These are phyloP conservation scores for Pseudomyrmex sp. DNA, from an alignment of 1,140 invertebrate species.

Conservation along the genomic window DNA sequence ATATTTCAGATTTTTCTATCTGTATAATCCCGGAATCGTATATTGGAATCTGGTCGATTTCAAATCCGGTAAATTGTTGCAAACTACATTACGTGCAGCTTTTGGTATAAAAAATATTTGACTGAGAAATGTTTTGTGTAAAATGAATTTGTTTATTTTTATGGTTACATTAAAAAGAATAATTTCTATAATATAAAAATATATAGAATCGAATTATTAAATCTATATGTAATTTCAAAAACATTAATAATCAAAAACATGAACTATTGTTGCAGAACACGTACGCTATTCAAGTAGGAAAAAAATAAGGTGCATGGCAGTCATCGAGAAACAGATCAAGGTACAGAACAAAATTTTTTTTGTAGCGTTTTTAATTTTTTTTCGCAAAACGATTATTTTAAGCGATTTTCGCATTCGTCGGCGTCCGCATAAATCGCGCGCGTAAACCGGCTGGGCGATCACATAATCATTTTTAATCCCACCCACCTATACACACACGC, in stretches of 20 bases:
- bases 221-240: no score
- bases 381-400: background rate
- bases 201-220: no score
- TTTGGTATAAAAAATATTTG: background rate
- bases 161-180: no score
- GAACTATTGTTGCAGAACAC: no score
- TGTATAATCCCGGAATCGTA: background rate
- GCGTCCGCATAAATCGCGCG: conserved; percentile 7
- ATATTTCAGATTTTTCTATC: background rate
- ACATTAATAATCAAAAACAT: no score
- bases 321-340: background rate
- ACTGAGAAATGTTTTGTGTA: no score
- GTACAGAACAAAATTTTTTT: background rate
- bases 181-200: no score
- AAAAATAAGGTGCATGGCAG: background rate
- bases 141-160: no score
- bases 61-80: background rate
- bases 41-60: background rate
- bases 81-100: background rate
- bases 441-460: background rate
- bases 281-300: no score
- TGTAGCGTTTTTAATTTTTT: background rate
- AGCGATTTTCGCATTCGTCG: background rate
- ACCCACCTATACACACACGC: background rate
- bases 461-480: conserved; percentile 48